Evolutionary conservation across 2,888 invertebrate species (phyloP).

Genomic region (Caenorhabditis virilis): DNA sequence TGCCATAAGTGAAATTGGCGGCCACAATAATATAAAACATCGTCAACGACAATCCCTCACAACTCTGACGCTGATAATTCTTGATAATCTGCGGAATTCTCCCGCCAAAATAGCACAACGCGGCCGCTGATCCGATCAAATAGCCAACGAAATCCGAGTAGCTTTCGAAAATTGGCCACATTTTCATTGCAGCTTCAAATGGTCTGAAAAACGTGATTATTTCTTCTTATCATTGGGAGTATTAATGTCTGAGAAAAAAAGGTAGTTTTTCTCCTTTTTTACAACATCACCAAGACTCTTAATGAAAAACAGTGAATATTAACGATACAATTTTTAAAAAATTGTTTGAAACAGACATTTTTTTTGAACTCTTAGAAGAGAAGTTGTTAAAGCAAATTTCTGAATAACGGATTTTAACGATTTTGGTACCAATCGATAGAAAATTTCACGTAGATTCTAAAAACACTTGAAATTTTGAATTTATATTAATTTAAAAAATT

Average conservation of each 20-base stretch:
- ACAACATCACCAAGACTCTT: no score
- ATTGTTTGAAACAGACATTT: no score
- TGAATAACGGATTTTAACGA: no score
- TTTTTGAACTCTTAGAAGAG: no score
- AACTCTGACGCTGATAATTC: conserved; percentile 64
- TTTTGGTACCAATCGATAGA: no score
- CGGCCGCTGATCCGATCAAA: conserved; percentile 67
- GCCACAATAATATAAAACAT: conserved; percentile 68
- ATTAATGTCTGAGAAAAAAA: neutral
- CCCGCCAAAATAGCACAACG: conserved; percentile 67
- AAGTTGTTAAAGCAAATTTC: no score
- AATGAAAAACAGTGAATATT: no score
- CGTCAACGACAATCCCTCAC: conserved; percentile 66
- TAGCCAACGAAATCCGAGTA: conserved; percentile 66
- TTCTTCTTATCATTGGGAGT: neutral
- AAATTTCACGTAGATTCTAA: no score
- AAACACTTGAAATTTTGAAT: no score
- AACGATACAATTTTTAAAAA: no score
- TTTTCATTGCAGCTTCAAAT: conserved; percentile 28
- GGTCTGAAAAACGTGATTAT: conserved; percentile 4
- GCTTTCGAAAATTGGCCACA: conserved; percentile 64
- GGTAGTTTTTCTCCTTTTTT: no score
- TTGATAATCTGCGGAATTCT: conserved; percentile 67
- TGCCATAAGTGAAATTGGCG: conserved; percentile 69
- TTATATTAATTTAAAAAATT: no score